phyloP scores from a whole-genome alignment of 2,888 invertebrate genomes.

The Ormyrus thymus region DNA sequence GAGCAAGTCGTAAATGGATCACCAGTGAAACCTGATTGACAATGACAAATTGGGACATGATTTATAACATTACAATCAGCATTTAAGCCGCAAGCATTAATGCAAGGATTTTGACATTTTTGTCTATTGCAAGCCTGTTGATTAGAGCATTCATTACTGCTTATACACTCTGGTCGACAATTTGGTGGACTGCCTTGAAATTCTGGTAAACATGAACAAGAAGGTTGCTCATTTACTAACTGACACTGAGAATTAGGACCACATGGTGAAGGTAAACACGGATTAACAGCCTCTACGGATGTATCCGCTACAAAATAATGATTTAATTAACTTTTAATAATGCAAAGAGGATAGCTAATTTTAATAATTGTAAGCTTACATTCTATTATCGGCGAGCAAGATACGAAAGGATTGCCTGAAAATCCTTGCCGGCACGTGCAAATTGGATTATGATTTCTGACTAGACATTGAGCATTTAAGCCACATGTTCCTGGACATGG shows the following conservation, averaged over 20 bases:
- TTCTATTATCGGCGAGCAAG: conserved; percentile 52
- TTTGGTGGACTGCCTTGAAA: conserved; percentile 84
- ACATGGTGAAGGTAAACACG: conserved; percentile 86
- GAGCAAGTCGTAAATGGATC: conserved; percentile 81
- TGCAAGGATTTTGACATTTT: conserved; percentile 84
- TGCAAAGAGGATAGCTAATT: no score
- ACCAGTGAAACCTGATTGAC: conserved; percentile 80
- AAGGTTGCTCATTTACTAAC: conserved; percentile 78
- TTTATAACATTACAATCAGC: conserved; percentile 83
- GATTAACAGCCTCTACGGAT: conserved; percentile 70
- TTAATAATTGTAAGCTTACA: no score
- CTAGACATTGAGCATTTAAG: conserved; percentile 76
- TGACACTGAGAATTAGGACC: conserved; percentile 83
- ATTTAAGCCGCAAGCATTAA: conserved; percentile 83
- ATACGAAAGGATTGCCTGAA: conserved; percentile 77
- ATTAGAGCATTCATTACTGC: conserved; percentile 81
- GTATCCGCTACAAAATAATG: no score
- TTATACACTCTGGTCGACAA: conserved; percentile 81
- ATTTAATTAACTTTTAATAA: no score
- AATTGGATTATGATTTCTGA: conserved; percentile 74
- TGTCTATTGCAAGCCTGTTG: conserved; percentile 83
- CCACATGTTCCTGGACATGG: conserved; percentile 83
- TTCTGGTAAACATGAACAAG: conserved; percentile 81
- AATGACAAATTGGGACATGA: conserved; percentile 82
- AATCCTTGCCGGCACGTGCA: conserved; percentile 76